A percentile compares a stretch with the other conserved stretches of the same genome.
Conservation (phyloP, 64 coral and sea anemone genomes). For the Pocillopora verrucosa region DNA sequence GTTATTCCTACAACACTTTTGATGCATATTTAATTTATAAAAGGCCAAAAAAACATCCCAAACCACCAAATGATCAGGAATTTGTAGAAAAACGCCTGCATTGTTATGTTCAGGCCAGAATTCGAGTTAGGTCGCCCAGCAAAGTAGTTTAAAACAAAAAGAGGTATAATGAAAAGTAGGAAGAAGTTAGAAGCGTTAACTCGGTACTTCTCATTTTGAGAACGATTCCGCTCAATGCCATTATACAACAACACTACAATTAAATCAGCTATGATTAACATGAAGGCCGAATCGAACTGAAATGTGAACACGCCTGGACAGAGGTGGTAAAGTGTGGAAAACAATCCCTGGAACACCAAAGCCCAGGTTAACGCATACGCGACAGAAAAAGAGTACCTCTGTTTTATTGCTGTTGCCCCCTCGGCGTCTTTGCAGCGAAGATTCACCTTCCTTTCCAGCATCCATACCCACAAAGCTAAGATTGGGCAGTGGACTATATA, state of each 20-base stretch:
- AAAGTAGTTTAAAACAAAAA: conserved; percentile 63
- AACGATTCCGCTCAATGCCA: not conserved
- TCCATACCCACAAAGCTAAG: conserved; percentile 33
- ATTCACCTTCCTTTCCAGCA: conserved; percentile 9
- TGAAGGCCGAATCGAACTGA: conserved; percentile 78
- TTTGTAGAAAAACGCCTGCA: not conserved
- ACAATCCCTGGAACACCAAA: conserved; percentile 64
- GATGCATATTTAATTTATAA: not conserved
- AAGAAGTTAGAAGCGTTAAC: conserved; percentile 46
- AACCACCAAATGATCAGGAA: not conserved
- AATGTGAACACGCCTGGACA: conserved; percentile 69
- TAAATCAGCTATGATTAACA: conserved; percentile 69
- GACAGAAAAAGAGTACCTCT: conserved; percentile 60
- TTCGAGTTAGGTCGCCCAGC: conserved; percentile 24
- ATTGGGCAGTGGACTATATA: conserved; percentile 54
- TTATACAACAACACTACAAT: conserved; percentile 58
- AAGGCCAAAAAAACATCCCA: not conserved
- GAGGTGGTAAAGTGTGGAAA: conserved; percentile 72
- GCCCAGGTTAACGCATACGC: conserved; percentile 83
- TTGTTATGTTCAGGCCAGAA: not conserved
- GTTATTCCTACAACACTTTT: not conserved
- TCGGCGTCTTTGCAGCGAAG: not conserved
- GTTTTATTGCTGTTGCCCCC: conserved; percentile 27
- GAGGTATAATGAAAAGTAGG: conserved; percentile 53
- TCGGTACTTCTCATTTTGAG: no score